These are phyloP conservation scores for Hydropsyche betteni DNA, from an alignment of 2,888 invertebrate species.

Conservation along the genomic window DNA sequence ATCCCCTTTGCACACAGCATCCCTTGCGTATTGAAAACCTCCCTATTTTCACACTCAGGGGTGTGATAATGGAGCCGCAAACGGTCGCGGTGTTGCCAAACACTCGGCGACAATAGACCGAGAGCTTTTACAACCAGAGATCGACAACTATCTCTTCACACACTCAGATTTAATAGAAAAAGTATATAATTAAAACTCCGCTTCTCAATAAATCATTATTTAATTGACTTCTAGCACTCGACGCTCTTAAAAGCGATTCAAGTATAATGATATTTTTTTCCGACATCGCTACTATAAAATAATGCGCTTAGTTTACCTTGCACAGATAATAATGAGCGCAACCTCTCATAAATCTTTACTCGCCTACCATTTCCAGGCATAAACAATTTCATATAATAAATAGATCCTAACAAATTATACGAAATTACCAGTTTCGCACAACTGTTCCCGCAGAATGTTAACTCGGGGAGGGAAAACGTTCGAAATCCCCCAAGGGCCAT, in stretches of 20 bases:
- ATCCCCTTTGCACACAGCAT: conserved; percentile 25
- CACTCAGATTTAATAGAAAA: no score
- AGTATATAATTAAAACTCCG: no score
- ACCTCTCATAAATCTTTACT: no score
- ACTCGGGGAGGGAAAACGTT: neutral
- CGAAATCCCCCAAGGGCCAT: conserved; percentile 9
- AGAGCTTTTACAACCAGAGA: conserved; percentile 12
- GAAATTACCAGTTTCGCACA: conserved; percentile 7
- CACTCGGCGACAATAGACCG: conserved; percentile 17
- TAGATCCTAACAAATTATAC: neutral
- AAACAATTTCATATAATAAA: no score
- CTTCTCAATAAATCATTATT: no score
- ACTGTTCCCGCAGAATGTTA: neutral
- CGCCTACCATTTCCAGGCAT: no score
- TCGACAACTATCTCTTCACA: neutral
- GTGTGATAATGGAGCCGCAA: conserved; percentile 40
- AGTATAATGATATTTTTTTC: no score
- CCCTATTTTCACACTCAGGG: conserved; percentile 2
- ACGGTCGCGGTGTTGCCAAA: conserved; percentile 22
- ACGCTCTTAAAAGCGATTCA: no score
- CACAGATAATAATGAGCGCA: no score
- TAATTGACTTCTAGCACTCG: no score
- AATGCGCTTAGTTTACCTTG: no score
- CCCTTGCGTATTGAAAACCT: conserved; percentile 17
- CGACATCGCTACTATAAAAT: no score